phyloP scores from a whole-genome alignment of 2,113 vertebrate species.

The Diadophis punctatus region DNA sequence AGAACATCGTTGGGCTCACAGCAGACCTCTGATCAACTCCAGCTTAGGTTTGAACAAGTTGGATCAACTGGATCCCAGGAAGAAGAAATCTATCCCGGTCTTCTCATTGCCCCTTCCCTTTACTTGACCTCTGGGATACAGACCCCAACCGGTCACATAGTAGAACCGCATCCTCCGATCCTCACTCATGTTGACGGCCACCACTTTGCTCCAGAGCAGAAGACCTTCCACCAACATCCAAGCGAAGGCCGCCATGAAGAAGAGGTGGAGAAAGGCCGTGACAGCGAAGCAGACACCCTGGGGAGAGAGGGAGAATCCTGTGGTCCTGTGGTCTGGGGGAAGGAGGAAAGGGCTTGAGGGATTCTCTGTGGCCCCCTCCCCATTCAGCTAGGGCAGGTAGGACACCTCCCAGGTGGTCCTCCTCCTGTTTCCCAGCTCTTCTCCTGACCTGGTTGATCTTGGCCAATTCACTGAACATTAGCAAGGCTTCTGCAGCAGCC shows the following conservation, averaged over 20 bases:
- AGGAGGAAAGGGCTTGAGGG: not conserved
- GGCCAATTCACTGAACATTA: constrained; percentile 84
- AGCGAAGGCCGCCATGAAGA: constrained; percentile 89
- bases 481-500: constrained; percentile 78
- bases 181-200: constrained; percentile 83
- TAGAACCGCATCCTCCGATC: constrained; percentile 83
- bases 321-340: not conserved
- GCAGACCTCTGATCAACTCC: not conserved
- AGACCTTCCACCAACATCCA: constrained; percentile 94
- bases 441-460: constrained; percentile 75
- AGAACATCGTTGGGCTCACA: not conserved
- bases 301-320: not conserved
- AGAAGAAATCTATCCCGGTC: too few species aligned
- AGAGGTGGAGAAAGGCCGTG: constrained; percentile 82
- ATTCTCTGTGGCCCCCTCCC: not conserved
- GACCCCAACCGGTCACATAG: constrained; percentile 86
- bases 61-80: not conserved
- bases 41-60: not conserved
- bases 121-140: not conserved
- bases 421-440: not conserved
- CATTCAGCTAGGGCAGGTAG: not conserved
- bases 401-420: too few species aligned
- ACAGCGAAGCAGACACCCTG: constrained; percentile 78
- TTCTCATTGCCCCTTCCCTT: not conserved
- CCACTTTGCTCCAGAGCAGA: constrained; percentile 91